These are phyloP conservation scores for Sycophaga agraensis DNA, from an alignment of 1,140 invertebrate species.

Conservation along the genomic window DNA sequence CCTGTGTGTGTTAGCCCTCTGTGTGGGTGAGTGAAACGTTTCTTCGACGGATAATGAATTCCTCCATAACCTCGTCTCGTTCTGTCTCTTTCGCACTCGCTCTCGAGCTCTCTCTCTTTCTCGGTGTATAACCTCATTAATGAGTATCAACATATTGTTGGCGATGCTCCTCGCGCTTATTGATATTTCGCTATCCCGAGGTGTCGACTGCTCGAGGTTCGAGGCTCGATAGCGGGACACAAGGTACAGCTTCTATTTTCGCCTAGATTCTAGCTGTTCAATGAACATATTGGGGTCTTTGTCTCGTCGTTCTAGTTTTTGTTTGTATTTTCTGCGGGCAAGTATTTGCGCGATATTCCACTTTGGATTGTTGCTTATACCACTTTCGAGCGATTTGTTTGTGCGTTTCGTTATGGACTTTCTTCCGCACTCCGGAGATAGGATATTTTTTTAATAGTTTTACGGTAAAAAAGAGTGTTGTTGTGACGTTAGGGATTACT, in stretches of 20 bases:
- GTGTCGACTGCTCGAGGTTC: not conserved
- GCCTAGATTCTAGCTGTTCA: not conserved
- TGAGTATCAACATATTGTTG: slow-evolving; percentile 28
- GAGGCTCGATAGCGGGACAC: not conserved
- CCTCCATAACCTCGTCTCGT: slow-evolving; percentile 8
- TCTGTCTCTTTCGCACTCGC: not conserved
- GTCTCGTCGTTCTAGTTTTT: slow-evolving; percentile 4
- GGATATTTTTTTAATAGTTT: no score
- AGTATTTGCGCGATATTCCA: no score
- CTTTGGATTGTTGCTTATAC: no score
- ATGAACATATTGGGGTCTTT: not conserved
- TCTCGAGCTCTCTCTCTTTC: not conserved
- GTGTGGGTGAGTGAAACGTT: slow-evolving; percentile 12
- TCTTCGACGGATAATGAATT: slow-evolving; percentile 15
- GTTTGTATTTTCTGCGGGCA: not conserved
- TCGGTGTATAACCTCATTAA: slow-evolving; percentile 21
- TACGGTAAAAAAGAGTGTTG: no score
- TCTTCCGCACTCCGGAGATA: no score
- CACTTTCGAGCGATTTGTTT: no score
- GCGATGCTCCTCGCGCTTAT: not conserved
- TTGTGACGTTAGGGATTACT: no score
- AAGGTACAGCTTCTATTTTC: not conserved
- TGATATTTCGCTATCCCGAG: slow-evolving; percentile 2
- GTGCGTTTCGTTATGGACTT: no score
- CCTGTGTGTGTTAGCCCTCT: no score